These are phyloP conservation scores for Pachypanchax playfairii DNA, from an alignment of 2,113 vertebrate species.

Conservation along the genomic window DNA sequence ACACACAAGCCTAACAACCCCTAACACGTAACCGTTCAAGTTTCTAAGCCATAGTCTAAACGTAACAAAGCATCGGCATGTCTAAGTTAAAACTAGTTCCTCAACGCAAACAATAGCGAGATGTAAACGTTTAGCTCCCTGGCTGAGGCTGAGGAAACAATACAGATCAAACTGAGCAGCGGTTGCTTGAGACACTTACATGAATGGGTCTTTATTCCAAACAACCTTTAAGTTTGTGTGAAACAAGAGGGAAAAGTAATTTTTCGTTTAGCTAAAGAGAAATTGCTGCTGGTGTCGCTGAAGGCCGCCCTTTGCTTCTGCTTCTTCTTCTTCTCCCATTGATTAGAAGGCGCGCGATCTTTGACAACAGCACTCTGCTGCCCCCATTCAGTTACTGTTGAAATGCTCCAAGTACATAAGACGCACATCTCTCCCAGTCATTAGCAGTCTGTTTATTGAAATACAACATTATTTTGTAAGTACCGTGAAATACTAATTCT, in stretches of 20 bases:
- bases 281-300: constrained; percentile 50
- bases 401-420: too few species aligned
- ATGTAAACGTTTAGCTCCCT: constrained; percentile 17
- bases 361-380: neutral
- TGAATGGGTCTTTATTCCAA: constrained; percentile 54
- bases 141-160: neutral
- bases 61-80: constrained; percentile 62
- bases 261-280: constrained; percentile 53
- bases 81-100: constrained; percentile 71
- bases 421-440: too few species aligned
- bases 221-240: constrained; percentile 21
- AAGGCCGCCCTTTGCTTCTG: constrained; percentile 68
- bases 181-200: constrained; percentile 53
- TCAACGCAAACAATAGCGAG: constrained; percentile 69
- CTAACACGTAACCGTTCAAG: constrained; percentile 3
- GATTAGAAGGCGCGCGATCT: neutral
- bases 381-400: constrained; percentile 9
- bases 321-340: constrained; percentile 49
- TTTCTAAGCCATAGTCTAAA: constrained; percentile 52
- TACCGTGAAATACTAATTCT: neutral
- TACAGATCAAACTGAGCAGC: neutral
- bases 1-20: neutral
- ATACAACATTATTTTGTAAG: neutral
- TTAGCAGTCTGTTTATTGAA: neutral
- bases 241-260: constrained; percentile 22